Conservation (phyloP, 1,140 invertebrate genomes). For the Drosophila repletoides region DNA sequence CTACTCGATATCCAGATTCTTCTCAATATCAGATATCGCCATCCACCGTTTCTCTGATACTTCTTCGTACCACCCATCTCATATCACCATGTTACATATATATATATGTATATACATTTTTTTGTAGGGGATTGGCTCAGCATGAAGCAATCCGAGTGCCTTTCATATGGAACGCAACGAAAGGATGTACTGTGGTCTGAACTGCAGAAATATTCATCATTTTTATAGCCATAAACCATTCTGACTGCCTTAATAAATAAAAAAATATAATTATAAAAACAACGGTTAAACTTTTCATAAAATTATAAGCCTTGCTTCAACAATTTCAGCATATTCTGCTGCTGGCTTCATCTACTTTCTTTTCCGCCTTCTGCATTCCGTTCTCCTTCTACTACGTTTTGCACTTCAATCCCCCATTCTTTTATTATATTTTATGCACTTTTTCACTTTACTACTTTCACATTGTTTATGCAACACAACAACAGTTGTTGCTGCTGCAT, state of each 20-base stretch:
- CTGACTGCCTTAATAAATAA: too few species aligned
- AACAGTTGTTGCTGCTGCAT: conserved; percentile 38
- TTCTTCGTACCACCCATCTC: too few species aligned
- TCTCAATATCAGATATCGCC: too few species aligned
- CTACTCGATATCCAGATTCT: too few species aligned
- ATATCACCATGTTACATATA: too few species aligned
- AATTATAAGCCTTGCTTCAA: too few species aligned
- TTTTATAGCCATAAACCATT: not conserved
- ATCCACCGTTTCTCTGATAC: too few species aligned
- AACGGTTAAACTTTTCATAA: too few species aligned
- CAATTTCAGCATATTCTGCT: conserved; percentile 16
- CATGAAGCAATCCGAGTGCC: conserved; percentile 11
- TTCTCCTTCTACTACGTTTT: conserved; percentile 30
- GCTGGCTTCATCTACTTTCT: not conserved
- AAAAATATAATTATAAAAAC: too few species aligned
- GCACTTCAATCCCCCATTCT: conserved; percentile 40
- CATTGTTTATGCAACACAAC: conserved; percentile 77
- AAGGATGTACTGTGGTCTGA: conserved; percentile 26
- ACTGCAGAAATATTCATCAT: not conserved
- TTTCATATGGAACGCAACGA: conserved; percentile 24
- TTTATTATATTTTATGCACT: conserved; percentile 65
- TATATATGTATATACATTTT: conserved; percentile 25
- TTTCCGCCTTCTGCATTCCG: conserved; percentile 26
- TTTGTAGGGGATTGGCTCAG: too few species aligned
- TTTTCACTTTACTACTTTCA: conserved; percentile 78